Percentiles rank a stretch among this genome's conserved stretches.
Conservation (phyloP, 2,888 invertebrate species). For the Vandiemenella viatica region DNA sequence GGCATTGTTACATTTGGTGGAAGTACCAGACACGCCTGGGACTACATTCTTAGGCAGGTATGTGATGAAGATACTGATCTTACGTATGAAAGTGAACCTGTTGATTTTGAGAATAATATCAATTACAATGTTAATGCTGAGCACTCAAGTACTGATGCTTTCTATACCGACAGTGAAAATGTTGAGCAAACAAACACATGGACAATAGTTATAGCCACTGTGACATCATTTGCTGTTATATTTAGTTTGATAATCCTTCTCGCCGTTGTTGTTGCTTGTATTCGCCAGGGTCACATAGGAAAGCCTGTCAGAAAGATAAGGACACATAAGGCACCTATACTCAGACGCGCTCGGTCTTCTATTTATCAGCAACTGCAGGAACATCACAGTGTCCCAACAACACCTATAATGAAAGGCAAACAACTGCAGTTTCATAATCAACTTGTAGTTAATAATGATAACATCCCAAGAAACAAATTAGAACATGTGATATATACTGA, state of each 20-base stretch:
- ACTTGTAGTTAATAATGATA: too few species aligned
- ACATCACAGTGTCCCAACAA: slow-evolving; percentile 4
- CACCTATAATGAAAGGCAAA: slow-evolving; percentile 7
- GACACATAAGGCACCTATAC: not conserved
- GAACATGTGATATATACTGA: too few species aligned
- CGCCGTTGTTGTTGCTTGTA: not conserved
- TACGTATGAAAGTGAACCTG: not conserved
- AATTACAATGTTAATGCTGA: not conserved
- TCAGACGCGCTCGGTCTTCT: not conserved
- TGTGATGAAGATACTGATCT: not conserved
- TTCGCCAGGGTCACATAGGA: too few species aligned
- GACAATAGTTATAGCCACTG: not conserved
- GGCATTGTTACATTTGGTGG: not conserved
- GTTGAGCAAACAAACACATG: not conserved
- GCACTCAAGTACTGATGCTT: not conserved
- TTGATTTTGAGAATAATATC: not conserved
- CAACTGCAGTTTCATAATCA: too few species aligned
- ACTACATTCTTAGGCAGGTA: not conserved
- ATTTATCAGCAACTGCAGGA: slow-evolving; percentile 5
- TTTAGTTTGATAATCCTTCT: not conserved
- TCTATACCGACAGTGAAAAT: not conserved
- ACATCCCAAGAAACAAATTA: too few species aligned
- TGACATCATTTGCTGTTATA: not conserved
- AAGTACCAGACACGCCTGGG: not conserved
- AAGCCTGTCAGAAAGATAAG: not conserved